Evolutionary conservation across 2,113 vertebrate species (phyloP), one percentile per base, ranked within the genome.

Genomic region (Psophia crepitans): DNA sequence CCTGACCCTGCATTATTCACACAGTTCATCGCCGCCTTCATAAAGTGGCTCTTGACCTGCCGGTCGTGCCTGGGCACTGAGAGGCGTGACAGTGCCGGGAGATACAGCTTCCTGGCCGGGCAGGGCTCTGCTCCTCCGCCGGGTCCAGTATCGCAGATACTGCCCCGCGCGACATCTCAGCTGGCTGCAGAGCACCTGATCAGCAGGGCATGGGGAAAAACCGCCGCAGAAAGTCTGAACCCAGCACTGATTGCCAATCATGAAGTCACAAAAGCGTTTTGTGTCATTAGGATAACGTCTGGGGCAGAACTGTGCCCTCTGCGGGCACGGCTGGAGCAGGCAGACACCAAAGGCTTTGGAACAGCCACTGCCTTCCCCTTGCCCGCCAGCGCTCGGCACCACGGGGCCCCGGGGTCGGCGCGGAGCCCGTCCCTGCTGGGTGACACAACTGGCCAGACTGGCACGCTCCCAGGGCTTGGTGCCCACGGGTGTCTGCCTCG

Each of bases 131-230:
- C 9, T 4, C 28, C 56, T 5, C 12, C 12, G 4, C 33, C 23
- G 0, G 7, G 5, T 4, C 37, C 41, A 1, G 1, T 1, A 2
- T 2, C 3, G 57, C 5, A 23, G 60, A 1, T 0, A 1, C 24
- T 33, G 74, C 39, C 70, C 56, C 4, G 5, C 1, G 48, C 66
- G 10, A 24, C 18, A 54, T 4, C 24, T 4, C 0, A 1, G 22
- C 0, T 14, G 44, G 57, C 9, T 8, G 12, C 1, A 0, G 51
- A 30, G 63, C 49, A 3, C 35, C 8, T 1, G 5, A 18, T 4
- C 4, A 19, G 3, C 2, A 33, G 39, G 24, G 35, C 1, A 1
- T 5, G 53, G 1, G 44, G 12, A 20, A 14, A 30, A 69, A 19
- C 1, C 1, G 27, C 41, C 32, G 68, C 7, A 7, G 3, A 22